Base-by-base conservation (phyloP, 2,888 invertebrate genomes). In the Pyrrhosoma nymphula region DNA sequence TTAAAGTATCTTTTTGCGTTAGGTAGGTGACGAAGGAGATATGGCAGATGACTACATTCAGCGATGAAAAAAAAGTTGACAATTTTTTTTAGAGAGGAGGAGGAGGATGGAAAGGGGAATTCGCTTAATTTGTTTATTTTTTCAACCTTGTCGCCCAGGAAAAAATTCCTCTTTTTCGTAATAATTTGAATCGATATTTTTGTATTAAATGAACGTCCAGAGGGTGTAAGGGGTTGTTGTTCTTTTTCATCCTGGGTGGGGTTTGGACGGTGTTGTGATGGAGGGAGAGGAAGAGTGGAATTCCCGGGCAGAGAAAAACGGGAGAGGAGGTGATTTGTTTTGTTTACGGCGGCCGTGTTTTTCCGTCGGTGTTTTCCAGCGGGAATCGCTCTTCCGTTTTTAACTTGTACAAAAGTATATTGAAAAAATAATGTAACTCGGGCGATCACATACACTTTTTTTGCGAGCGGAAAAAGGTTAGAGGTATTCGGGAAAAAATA, bases 161-260 rank as follows among this genome's bases (percentile, higher is more conserved):
- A 91, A 47, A 93, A 93, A 63, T 63, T 93, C 26, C 35, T 26
- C 82, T 26, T 26, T 12, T 26, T 69, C 35, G 82, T 35, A 16
- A 60, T 82, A 35, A 91, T 91, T 91, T 55, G 93, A 93, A 69
- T 93, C 93, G 63, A 69, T 93, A 69, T 93, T 89, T 89, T 89
- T 89, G 26, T 93, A 69, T 75, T 69, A 26, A 69, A 69, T 91
- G 26, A 93, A 69, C 93, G 93, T 47, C 47, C 47, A 35, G 26
- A 39, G 75, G 93, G 69, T 1, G 69, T 3, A 60, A 60, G 23
- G 69, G 23, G 69, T 69, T 26, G 23, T n/a, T 8, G 23, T 23
- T n/a, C 26, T 2, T 69, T 69, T 26, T 4, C 69, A 26, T 23
- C n/a, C 60, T 16, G 60, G 18, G 47, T 47, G 69, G 18, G 20